These are phyloP conservation scores for Ischnus inquisitorius DNA, from an alignment of 2,888 invertebrate species.

Conservation along the genomic window DNA sequence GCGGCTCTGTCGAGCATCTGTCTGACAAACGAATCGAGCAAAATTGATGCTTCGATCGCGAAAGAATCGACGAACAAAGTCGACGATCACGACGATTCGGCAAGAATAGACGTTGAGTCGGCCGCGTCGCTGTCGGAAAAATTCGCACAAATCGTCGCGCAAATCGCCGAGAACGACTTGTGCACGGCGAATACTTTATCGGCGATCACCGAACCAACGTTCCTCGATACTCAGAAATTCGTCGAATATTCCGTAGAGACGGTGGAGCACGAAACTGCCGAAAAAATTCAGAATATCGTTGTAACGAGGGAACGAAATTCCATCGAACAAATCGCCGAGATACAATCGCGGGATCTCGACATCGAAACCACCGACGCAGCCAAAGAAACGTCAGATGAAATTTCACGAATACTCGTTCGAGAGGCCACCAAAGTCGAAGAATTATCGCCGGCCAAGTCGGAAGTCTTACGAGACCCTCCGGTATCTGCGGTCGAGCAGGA, in stretches of 20 bases:
- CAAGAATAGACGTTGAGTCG: background rate
- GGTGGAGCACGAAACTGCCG: background rate
- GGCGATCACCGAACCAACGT: slow-evolving; percentile 56
- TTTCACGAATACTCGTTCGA: background rate
- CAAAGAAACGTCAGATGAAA: background rate
- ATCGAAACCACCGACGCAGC: background rate
- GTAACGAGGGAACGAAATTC: background rate
- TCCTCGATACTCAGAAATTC: slow-evolving; percentile 47
- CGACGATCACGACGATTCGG: slow-evolving; percentile 15
- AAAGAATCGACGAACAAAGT: background rate
- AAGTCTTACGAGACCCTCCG: background rate
- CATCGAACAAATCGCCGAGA: slow-evolving; percentile 9
- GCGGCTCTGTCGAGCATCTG: slow-evolving; percentile 50
- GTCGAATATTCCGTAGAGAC: slow-evolving; percentile 14
- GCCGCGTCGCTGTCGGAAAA: slow-evolving; percentile 34
- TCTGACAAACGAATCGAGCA: slow-evolving; percentile 16
- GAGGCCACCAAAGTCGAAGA: background rate
- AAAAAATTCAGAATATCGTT: background rate
- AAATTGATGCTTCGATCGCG: slow-evolving; percentile 8
- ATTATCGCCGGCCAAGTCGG: background rate
- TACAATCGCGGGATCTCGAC: background rate
- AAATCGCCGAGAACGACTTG: slow-evolving; percentile 11
- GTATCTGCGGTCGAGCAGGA: slow-evolving; percentile 2
- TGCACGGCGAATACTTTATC: slow-evolving; percentile 33
- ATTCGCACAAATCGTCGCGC: slow-evolving; percentile 36